Percentiles rank a stretch among this genome's conserved stretches.
Evolutionary conservation across 2,888 invertebrate genomes (phyloP).

Genomic region (Catonia carolina): DNA sequence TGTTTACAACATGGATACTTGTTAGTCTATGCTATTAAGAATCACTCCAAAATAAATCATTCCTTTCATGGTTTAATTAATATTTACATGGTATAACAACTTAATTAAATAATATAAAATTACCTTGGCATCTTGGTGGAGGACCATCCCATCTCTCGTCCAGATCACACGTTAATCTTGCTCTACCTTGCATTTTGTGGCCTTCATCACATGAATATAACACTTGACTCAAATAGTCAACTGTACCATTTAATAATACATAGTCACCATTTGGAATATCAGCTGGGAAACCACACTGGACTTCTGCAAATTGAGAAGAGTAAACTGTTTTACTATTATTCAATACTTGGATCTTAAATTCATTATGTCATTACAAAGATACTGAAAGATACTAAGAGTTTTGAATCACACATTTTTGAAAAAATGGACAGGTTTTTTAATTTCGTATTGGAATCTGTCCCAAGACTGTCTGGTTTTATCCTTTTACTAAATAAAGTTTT

Average conservation of each 20-base stretch:
- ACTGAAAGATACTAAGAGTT: not conserved
- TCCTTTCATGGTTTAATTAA: too few species aligned
- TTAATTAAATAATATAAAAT: too few species aligned
- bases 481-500: too few species aligned
- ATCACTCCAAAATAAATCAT: too few species aligned
- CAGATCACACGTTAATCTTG: slow-evolving; percentile 79
- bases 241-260: slow-evolving; percentile 72
- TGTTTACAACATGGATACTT: too few species aligned
- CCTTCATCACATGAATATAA: slow-evolving; percentile 77
- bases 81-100: too few species aligned
- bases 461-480: too few species aligned
- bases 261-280: slow-evolving; percentile 77
- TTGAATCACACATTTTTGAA: too few species aligned
- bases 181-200: slow-evolving; percentile 75
- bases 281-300: slow-evolving; percentile 85
- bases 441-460: too few species aligned
- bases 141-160: slow-evolving; percentile 93
- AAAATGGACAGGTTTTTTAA: too few species aligned
- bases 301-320: slow-evolving; percentile 51
- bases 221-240: slow-evolving; percentile 80
- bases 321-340: slow-evolving; percentile 1
- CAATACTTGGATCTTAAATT: not conserved
- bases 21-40: too few species aligned
- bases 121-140: slow-evolving; percentile 79
- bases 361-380: not conserved